Evolutionary conservation across 2,797 vertebrate species (phyloP).

Genomic region (Sebastolobus alascanus): DNA sequence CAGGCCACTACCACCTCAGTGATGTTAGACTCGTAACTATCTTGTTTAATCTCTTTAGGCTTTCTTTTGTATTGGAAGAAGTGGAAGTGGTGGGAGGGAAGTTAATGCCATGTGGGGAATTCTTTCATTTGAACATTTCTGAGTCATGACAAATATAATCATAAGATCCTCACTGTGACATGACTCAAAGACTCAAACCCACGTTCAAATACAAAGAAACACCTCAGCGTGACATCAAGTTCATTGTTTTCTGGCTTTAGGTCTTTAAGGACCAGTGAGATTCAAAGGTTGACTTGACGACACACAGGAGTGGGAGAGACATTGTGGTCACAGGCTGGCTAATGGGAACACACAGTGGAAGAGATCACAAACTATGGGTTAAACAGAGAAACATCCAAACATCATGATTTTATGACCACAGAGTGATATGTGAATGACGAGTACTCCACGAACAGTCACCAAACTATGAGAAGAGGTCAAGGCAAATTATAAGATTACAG

Average conservation of each 20-base stretch:
- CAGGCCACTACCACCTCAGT: not conserved
- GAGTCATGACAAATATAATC: conserved; percentile 6
- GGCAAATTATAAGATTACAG: conserved; percentile 1
- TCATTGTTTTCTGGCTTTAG: not conserved
- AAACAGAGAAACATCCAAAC: conserved; percentile 74
- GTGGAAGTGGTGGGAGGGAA: conserved; percentile 10
- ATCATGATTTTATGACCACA: conserved; percentile 75
- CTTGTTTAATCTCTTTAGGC: not conserved
- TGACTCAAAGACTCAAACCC: conserved; percentile 15
- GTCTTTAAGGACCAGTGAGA: conserved; percentile 6
- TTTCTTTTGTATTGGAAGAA: conserved; percentile 6
- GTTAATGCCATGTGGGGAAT: conserved; percentile 29
- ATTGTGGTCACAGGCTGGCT: conserved; percentile 70
- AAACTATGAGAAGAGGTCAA: conserved; percentile 21
- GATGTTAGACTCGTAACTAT: conserved; percentile 1
- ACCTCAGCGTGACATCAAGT: conserved; percentile 36
- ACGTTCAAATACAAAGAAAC: conserved; percentile 41
- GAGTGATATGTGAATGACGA: conserved; percentile 71
- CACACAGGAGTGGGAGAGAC: conserved; percentile 68
- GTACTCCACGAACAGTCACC: conserved; percentile 41
- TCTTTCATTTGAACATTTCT: conserved; percentile 47
- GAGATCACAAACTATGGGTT: conserved; percentile 77
- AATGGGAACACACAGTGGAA: conserved; percentile 76
- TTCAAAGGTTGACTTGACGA: conserved; percentile 54
- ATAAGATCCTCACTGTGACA: conserved; percentile 8